A percentile compares a stretch with the other conserved stretches of the same genome.
phyloP scores from a whole-genome alignment of 2,888 invertebrate genomes.

The Lymantria dispar region DNA sequence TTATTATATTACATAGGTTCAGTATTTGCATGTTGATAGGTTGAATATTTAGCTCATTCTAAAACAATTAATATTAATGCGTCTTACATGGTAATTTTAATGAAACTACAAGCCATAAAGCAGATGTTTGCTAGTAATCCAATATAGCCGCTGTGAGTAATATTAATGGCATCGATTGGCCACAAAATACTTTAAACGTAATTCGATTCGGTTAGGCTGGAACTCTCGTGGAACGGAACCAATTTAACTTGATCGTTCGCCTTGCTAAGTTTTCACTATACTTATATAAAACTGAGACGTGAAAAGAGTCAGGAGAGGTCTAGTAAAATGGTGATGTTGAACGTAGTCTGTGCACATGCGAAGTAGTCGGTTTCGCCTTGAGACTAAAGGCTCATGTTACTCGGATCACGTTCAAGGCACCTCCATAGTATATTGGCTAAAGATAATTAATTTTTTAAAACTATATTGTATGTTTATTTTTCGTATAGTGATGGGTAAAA shows the following conservation, averaged over 20 bases:
- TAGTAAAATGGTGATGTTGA: constrained; percentile 49
- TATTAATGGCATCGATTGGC: constrained; percentile 75
- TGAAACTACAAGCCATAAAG: constrained; percentile 25
- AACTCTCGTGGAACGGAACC: constrained; percentile 68
- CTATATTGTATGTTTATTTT: too few relatives aligned
- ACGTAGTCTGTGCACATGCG: constrained; percentile 52
- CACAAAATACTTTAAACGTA: constrained; percentile 77
- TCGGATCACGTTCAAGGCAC: constrained; percentile 80
- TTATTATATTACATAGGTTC: background rate
- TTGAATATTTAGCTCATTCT: background rate
- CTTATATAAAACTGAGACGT: background rate
- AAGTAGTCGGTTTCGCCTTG: constrained; percentile 70
- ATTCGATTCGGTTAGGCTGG: constrained; percentile 74
- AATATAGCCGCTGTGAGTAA: constrained; percentile 66
- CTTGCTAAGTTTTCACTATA: constrained; percentile 8
- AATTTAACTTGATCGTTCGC: constrained; percentile 50
- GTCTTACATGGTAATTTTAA: background rate
- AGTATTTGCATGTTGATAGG: background rate
- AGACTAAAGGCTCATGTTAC: constrained; percentile 74
- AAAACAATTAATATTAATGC: background rate
- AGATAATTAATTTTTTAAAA: constrained; percentile 27
- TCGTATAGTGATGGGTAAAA: too few relatives aligned
- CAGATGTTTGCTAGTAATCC: constrained; percentile 60
- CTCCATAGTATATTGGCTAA: constrained; percentile 54
- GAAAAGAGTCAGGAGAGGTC: constrained; percentile 44